A percentile compares a stretch with the other conserved stretches of the same genome.
Evolutionary conservation across 2,797 vertebrate genomes (phyloP).

Genomic region (Sebastes goodei): DNA sequence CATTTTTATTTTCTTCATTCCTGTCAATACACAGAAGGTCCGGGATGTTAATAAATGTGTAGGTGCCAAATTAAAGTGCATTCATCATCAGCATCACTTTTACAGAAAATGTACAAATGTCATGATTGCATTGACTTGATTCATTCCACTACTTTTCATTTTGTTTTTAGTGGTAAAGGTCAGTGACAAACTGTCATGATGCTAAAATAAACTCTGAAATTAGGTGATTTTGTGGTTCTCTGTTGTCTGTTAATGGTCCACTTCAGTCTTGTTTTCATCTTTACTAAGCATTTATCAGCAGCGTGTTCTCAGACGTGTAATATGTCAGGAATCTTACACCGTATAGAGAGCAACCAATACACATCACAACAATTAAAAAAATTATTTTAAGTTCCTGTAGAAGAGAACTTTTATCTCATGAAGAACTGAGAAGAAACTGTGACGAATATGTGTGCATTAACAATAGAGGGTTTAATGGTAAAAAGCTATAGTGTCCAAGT

Average conservation of each 20-base stretch:
- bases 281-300: neutral
- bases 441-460: too few relatives aligned
- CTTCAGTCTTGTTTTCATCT: neutral
- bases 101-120: conserved; percentile 33
- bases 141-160: conserved; percentile 33
- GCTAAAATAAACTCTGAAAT: conserved; percentile 70
- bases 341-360: neutral
- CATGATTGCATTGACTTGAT: conserved; percentile 35
- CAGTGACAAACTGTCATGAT: conserved; percentile 43
- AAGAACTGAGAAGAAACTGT: neutral
- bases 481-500: neutral
- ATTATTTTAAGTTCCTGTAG: fast-evolving
- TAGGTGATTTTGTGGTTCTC: neutral
- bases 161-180: conserved; percentile 43
- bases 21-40: conserved; percentile 49
- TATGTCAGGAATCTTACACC: neutral
- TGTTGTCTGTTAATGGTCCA: neutral
- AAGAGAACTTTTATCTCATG: neutral
- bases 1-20: conserved; percentile 32
- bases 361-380: neutral
- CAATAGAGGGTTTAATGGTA: neutral
- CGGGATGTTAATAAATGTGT: conserved; percentile 69
- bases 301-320: neutral
- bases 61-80: conserved; percentile 76
- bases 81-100: conserved; percentile 46